Base-by-base conservation (phyloP, 2,888 invertebrate genomes). In the Branchellion lobata region DNA sequence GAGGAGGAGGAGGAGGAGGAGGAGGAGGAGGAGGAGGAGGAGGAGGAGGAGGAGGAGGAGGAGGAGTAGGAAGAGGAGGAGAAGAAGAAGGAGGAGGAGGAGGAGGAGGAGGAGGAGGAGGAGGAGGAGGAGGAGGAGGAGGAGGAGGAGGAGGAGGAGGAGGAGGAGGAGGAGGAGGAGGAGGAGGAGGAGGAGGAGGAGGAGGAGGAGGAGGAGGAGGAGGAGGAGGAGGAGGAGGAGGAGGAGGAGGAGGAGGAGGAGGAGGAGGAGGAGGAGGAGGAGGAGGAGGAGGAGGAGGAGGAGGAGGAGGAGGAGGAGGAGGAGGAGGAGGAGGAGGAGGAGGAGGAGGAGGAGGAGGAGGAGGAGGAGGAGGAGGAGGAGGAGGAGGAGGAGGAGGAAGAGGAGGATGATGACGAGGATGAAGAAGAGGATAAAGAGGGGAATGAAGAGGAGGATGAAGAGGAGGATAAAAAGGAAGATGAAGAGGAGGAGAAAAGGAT, bases 1-100 rank as follows among this genome's bases (percentile, higher is more conserved):
- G 29, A 65, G n/a, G 65, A 65, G 53, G n/a, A 51, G 53, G 53
- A 51, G 53, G n/a, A 51, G 53, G 53, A 51, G 53, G n/a, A 51
- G 53, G 53, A 51, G 53, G n/a, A 51, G 53, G 53, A 51, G 53
- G n/a, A 51, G 53, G 53, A 51, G 53, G n/a, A 51, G 53, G 53
- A 51, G 53, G n/a, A 51, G 53, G 53, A 51, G 53, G n/a, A 51
- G 53, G 53, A 51, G 53, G n/a, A 51, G 53, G 53, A n/a, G n/a
- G n/a, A n/a, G n/a, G n/a, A n/a, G n/a, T n/a, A n/a, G n/a, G n/a
- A n/a, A n/a, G n/a, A n/a, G n/a, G 53, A 51, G 53, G 53, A 51
- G 53, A 51, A 51, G 53, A n/a, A 51, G 53, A 51, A 51, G 53
- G 53, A 51, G 53, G n/a, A 51, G 53, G 53, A 51, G 53, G n/a